Conservation (phyloP, 2,113 vertebrate genomes). For the Paradoxurus hermaphroditus region DNA sequence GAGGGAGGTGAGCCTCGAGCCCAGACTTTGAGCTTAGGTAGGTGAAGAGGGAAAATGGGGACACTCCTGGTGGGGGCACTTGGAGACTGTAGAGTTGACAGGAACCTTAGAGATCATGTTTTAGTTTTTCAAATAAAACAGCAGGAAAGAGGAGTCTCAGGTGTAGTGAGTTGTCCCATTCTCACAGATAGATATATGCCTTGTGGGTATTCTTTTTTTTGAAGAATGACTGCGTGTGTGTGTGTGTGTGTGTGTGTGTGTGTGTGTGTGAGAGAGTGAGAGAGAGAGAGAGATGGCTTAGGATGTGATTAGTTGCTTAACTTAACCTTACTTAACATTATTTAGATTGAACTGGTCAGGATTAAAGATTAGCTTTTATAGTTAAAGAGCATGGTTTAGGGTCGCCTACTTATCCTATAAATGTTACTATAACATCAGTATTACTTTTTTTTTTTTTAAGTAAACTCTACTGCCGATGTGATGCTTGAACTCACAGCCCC, state of each 20-base stretch:
- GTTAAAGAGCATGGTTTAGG: conserved; percentile 28
- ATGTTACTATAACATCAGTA: background rate
- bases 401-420: background rate
- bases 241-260: background rate
- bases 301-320: background rate
- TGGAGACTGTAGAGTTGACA: background rate
- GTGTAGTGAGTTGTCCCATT: background rate
- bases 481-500: background rate
- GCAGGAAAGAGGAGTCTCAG: background rate
- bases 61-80: background rate
- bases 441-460: background rate
- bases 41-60: background rate
- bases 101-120: background rate
- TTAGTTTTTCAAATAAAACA: background rate
- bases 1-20: background rate
- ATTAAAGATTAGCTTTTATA: background rate
- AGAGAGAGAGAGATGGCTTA: no score
- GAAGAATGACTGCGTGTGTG: background rate
- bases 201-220: background rate
- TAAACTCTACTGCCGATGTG: background rate
- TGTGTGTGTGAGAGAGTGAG: background rate
- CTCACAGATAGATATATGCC: background rate
- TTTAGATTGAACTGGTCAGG: conserved; percentile 31
- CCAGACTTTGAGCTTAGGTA: background rate
- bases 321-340: background rate